Percentiles rank a stretch among this genome's conserved stretches.
Evolutionary conservation across 2,888 invertebrate species (phyloP).

Genomic region (Blomia tropicalis): DNA sequence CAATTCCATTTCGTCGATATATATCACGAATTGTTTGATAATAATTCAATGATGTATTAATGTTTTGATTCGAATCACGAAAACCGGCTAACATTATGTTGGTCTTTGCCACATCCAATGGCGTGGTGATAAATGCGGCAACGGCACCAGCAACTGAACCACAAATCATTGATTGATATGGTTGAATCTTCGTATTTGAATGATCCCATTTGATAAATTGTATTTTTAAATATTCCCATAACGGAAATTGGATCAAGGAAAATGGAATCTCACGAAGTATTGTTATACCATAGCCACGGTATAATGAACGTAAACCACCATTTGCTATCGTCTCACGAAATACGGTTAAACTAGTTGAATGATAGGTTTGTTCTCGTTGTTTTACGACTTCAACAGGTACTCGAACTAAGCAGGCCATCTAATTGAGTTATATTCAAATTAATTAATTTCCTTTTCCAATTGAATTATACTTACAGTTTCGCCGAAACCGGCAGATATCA

Average conservation of each 20-base stretch:
- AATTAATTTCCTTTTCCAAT: too few species aligned
- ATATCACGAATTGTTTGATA: neutral
- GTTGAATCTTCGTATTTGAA: slow-evolving; percentile 40
- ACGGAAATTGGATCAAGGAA: slow-evolving; percentile 80
- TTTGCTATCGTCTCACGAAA: slow-evolving; percentile 56
- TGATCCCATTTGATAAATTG: slow-evolving; percentile 35
- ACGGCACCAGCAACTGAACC: slow-evolving; percentile 70
- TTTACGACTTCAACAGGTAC: slow-evolving; percentile 94
- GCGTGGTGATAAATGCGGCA: slow-evolving; percentile 77
- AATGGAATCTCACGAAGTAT: slow-evolving; percentile 66
- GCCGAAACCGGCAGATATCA: neutral
- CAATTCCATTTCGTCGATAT: slow-evolving; percentile 9
- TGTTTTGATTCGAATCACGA: neutral
- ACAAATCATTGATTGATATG: slow-evolving; percentile 62
- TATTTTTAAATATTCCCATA: slow-evolving; percentile 78
- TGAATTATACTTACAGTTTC: too few species aligned
- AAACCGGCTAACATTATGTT: slow-evolving; percentile 61
- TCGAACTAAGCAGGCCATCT: slow-evolving; percentile 70
- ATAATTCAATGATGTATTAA: neutral
- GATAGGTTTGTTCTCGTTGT: slow-evolving; percentile 65
- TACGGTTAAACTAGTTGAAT: slow-evolving; percentile 33
- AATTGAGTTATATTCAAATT: too few species aligned
- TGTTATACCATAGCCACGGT: slow-evolving; percentile 45
- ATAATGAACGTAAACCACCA: slow-evolving; percentile 42
- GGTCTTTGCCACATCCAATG: slow-evolving; percentile 90